Evolutionary conservation across 2,888 invertebrate genomes (phyloP).

Genomic region (Prenolepis imparis): DNA sequence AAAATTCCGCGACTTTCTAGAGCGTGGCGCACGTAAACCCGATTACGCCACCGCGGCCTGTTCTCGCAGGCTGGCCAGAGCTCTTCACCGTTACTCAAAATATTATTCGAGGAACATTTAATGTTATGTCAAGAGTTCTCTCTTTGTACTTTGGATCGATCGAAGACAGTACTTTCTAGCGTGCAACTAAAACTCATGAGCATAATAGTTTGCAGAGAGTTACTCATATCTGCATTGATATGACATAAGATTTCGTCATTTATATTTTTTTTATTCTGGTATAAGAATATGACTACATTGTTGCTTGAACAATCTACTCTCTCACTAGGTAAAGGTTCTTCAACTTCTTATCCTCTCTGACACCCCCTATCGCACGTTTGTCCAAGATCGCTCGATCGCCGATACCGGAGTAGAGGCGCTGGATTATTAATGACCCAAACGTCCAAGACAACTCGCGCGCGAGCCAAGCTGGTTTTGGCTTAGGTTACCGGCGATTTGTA

Average conservation of each 20-base stretch:
- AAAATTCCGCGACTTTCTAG: constrained; percentile 41
- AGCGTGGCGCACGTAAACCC: constrained; percentile 45
- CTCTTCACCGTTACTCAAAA: constrained; percentile 28
- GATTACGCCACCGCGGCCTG: constrained; percentile 45
- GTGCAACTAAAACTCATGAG: background rate
- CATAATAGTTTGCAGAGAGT: background rate
- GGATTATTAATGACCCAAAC: constrained; percentile 80
- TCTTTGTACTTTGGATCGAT: background rate
- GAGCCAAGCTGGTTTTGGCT: constrained; percentile 80
- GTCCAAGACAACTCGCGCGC: constrained; percentile 65
- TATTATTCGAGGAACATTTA: constrained; percentile 28
- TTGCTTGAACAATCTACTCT: constrained; percentile 14
- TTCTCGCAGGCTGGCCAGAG: background rate
- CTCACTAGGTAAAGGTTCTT: constrained; percentile 19
- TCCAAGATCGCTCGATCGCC: constrained; percentile 70
- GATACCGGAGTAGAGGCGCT: constrained; percentile 71
- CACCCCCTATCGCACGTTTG: constrained; percentile 65
- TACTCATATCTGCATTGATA: background rate
- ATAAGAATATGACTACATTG: background rate
- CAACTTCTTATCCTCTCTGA: constrained; percentile 38
- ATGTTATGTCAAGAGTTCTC: constrained; percentile 5
- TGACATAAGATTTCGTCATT: background rate
- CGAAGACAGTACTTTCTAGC: background rate
- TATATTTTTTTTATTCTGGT: background rate
- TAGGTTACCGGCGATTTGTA: constrained; percentile 85